Evolutionary conservation across 2,113 vertebrate genomes (phyloP).

Genomic region (Phylloscopus trochilus): DNA sequence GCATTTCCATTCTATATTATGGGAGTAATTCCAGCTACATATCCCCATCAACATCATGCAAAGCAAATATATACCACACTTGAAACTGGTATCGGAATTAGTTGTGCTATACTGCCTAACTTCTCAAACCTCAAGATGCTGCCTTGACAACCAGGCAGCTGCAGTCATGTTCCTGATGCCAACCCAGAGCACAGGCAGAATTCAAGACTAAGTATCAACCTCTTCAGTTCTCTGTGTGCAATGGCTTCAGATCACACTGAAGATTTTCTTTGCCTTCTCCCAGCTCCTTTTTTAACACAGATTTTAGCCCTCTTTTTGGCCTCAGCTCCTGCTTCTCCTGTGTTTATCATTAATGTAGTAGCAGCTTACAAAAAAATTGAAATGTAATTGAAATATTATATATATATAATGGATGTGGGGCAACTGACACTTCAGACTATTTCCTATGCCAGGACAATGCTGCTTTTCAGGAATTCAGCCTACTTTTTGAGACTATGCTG

Average conservation of each 20-base stretch:
- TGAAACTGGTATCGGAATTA: not conserved
- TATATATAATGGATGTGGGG: not conserved
- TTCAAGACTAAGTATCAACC: not conserved
- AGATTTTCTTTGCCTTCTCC: not conserved
- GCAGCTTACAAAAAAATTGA: not conserved
- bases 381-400: not conserved
- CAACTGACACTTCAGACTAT: not conserved
- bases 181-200: not conserved
- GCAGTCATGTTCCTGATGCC: not conserved
- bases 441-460: not conserved
- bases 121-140: not conserved
- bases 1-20: not conserved
- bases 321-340: not conserved
- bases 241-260: not conserved
- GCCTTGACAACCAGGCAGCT: not conserved
- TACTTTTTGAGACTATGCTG: not conserved
- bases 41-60: not conserved
- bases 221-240: not conserved
- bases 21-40: not conserved
- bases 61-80: not conserved
- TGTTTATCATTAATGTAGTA: not conserved
- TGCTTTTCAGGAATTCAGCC: not conserved
- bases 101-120: not conserved
- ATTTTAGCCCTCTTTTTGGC: not conserved
- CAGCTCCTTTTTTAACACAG: not conserved